Conservation (phyloP, 2,888 invertebrate genomes). For the Acanthopleura granulata region DNA sequence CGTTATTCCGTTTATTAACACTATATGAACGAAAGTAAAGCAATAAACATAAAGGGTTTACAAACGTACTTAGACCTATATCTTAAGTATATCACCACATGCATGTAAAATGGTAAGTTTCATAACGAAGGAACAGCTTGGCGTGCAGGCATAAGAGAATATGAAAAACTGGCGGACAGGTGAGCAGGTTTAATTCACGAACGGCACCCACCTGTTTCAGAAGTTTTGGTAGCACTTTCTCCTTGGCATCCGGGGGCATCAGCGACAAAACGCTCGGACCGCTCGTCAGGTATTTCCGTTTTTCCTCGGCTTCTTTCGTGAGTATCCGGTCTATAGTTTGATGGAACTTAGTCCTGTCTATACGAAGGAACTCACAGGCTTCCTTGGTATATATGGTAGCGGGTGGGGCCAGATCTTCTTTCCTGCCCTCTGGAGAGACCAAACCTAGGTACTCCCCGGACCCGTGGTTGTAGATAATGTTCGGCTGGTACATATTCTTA, state of each 20-base stretch:
- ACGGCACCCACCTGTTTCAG: slow-evolving; percentile 46
- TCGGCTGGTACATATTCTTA: slow-evolving; percentile 53
- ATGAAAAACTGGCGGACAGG: too few species aligned
- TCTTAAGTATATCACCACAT: too few species aligned
- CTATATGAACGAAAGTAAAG: too few species aligned
- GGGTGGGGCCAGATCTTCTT: slow-evolving; percentile 55
- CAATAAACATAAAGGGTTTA: too few species aligned
- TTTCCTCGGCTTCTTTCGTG: slow-evolving; percentile 37
- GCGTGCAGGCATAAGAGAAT: too few species aligned
- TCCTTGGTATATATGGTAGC: slow-evolving; percentile 56
- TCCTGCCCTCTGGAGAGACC: slow-evolving; percentile 49
- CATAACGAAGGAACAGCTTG: too few species aligned
- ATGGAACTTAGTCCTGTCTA: slow-evolving; percentile 54
- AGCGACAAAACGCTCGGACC: slow-evolving; percentile 38
- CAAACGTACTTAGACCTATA: too few species aligned
- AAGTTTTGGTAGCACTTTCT: slow-evolving; percentile 49
- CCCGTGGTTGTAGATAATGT: slow-evolving; percentile 59
- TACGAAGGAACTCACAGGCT: slow-evolving; percentile 43
- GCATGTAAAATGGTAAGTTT: too few species aligned
- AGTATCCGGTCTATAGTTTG: slow-evolving; percentile 37
- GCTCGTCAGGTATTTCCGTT: slow-evolving; percentile 38
- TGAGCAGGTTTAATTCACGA: too few species aligned
- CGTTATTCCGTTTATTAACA: too few species aligned
- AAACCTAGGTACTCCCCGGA: slow-evolving; percentile 58
- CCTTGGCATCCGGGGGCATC: slow-evolving; percentile 43